Percentiles rank a stretch among this genome's conserved stretches.
These are phyloP conservation scores for Elephas maximus DNA, from an alignment of 2,113 vertebrate genomes.

Conservation along the genomic window DNA sequence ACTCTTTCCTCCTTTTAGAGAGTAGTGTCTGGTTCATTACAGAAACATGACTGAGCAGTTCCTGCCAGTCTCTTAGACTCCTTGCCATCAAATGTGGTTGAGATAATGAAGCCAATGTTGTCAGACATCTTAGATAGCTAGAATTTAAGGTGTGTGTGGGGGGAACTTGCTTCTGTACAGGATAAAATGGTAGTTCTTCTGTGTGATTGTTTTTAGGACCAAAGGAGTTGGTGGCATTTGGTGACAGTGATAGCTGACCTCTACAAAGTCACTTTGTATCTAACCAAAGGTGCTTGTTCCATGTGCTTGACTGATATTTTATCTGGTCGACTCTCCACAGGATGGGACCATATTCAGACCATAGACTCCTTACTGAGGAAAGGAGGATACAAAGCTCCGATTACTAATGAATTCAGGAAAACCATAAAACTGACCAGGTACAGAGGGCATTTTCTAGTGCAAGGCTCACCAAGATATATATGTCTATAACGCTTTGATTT, in stretches of 20 bases:
- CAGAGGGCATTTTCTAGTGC: constrained; percentile 64
- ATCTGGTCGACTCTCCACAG: constrained; percentile 88
- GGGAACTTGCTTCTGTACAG: constrained; percentile 31
- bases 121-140: background rate
- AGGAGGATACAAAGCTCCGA: constrained; percentile 99
- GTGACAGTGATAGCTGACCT: constrained; percentile 66
- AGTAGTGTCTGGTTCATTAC: background rate
- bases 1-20: constrained; percentile 35
- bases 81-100: constrained; percentile 6
- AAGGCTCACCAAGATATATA: background rate
- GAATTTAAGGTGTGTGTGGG: background rate
- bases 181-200: constrained; percentile 57
- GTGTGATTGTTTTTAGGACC: constrained; percentile 65
- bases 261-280: constrained; percentile 63
- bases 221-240: constrained; percentile 68
- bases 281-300: constrained; percentile 45
- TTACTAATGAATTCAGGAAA: constrained; percentile 99
- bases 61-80: constrained; percentile 21
- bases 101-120: constrained; percentile 15
- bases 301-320: constrained; percentile 76
- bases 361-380: constrained; percentile 99
- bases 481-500: constrained; percentile 20
- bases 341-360: constrained; percentile 99
- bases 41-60: background rate
- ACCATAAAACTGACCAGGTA: constrained; percentile 99